These are phyloP conservation scores for Oceanodroma tethys DNA, from an alignment of 2,113 vertebrate species.

Conservation along the genomic window DNA sequence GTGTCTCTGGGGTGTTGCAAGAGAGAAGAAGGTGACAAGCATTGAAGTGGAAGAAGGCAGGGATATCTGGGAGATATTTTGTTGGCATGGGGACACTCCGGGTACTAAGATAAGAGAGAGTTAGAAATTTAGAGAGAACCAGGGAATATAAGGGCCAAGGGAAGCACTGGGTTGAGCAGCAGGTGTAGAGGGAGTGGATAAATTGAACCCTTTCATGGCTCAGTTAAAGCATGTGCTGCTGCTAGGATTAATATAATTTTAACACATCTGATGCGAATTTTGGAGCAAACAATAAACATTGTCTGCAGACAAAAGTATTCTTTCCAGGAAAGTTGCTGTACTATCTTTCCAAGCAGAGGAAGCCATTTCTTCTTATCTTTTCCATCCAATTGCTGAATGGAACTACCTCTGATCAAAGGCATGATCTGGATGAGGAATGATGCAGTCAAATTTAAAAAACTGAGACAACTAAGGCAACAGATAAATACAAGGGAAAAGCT, in stretches of 20 bases:
- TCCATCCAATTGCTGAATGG: background rate
- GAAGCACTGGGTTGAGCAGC: background rate
- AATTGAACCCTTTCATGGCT: background rate
- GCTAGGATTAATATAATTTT: background rate
- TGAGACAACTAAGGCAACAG: background rate
- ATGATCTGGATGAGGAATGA: background rate
- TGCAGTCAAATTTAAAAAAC: background rate
- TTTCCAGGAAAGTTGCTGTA: background rate
- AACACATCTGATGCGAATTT: background rate
- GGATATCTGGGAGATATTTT: background rate
- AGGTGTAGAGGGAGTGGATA: background rate
- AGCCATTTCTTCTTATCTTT: background rate
- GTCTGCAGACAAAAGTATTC: background rate
- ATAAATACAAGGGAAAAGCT: background rate
- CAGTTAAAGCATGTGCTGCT: background rate
- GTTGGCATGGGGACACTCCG: accelerated
- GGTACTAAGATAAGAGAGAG: background rate
- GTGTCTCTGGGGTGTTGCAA: background rate
- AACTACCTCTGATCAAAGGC: background rate
- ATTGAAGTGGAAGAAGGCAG: background rate
- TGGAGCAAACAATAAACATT: background rate
- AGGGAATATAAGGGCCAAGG: background rate
- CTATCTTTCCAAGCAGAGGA: background rate
- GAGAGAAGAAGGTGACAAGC: background rate
- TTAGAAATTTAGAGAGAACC: background rate